Evolutionary conservation across 2,888 invertebrate genomes (phyloP), one percentile per base, ranked within the genome.

Genomic region (Dryocosmus kuriphilus): DNA sequence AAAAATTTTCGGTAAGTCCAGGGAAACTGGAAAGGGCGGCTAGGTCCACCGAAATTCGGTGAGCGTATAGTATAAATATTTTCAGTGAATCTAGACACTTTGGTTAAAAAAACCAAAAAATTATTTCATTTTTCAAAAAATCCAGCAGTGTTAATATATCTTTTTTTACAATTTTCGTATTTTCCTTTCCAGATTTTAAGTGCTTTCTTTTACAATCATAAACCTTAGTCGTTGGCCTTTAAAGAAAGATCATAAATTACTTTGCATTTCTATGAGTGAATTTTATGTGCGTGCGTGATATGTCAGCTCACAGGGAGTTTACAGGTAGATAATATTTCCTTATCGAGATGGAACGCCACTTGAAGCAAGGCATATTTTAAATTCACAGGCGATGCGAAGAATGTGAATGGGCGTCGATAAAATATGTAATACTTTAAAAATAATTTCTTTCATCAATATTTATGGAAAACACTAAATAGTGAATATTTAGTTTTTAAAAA

Each of bases 251-350:
- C 46, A 67, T 46, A 41, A 30, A 27, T 46, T 46, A 14, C 24
- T 67, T 67, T 19, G 46, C 24, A 46, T 67, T 67, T 30, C 16
- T 46, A 9, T 27, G 46, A 67, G 9, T 46, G 19, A 67, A 67
- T 67, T 67, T 67, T 27, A 67, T 24, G 24, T 67, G 67, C 24
- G 67, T 67, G 46, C 46, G 46, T 67, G 67, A 67, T 46, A 67
- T 67, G 46, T 11, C 67, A 67, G 46, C 24, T 46, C 19, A 27
- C 67, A 67, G 46, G 30, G 14, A 67, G 27, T 67, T 67, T 67
- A 46, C 27, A 67, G 67, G 46, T 46, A 46, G 67, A 46, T 67
- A 67, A 67, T 51, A 67, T 67, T 67, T 67, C 67, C 67, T 67
- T 67, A 67, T 67, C 67, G n/a, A 46, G 67, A 67, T 67, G 16